phyloP scores from a whole-genome alignment of 2,888 invertebrate species.

The Charanyca ferruginea region DNA sequence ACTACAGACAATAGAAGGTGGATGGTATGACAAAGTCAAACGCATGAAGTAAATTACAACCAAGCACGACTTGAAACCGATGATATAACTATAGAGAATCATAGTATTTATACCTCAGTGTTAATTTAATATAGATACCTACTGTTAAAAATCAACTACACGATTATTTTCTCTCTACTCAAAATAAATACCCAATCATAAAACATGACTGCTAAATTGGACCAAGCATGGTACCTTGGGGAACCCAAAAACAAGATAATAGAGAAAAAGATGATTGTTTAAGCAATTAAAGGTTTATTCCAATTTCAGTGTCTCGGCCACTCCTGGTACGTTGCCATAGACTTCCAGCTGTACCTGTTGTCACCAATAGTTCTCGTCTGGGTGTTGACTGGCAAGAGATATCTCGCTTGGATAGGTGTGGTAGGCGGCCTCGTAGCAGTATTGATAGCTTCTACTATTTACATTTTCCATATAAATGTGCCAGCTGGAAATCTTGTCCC shows the following conservation, averaged over 20 bases:
- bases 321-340: constrained; percentile 75
- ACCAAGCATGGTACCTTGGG: not conserved
- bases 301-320: constrained; percentile 74
- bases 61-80: not conserved
- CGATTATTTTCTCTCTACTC: not conserved
- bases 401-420: constrained; percentile 70
- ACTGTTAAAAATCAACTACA: not conserved
- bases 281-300: not conserved
- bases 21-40: not conserved
- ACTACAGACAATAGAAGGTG: not conserved
- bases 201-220: not conserved
- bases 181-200: not conserved
- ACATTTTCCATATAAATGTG: constrained; percentile 55
- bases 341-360: constrained; percentile 73
- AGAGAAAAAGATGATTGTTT: not conserved
- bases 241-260: not conserved
- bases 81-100: not conserved
- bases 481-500: constrained; percentile 41
- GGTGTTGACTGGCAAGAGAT: constrained; percentile 67
- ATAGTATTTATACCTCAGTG: not conserved
- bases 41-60: not conserved
- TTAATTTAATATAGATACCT: not conserved
- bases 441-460: constrained; percentile 53
- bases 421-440: constrained; percentile 44
- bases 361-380: constrained; percentile 75